Base-by-base conservation (phyloP, 2,113 vertebrate genomes). In the Callionymus lyra region DNA sequence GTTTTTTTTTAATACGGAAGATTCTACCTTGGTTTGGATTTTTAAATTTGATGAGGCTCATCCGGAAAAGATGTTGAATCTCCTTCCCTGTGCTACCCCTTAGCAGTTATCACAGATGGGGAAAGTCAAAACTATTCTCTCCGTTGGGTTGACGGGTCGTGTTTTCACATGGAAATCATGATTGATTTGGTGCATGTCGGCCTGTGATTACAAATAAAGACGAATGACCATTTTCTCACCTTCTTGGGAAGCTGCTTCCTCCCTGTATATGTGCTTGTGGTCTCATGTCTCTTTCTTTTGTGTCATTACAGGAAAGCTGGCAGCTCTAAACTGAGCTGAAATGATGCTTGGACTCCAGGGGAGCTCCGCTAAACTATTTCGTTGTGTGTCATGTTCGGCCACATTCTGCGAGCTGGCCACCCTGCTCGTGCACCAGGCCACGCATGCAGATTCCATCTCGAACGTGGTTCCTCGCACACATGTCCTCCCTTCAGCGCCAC, bases 261-360 rank as follows among this genome's bases (percentile, higher is more conserved):
- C n/a, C n/a, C n/a, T n/a, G n/a, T n/a, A n/a, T n/a, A n/a, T n/a
- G n/a, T n/a, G n/a, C n/a, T 2, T 13, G 1, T 16, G 45, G 40
- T 49, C 8, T 12, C 6, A 19, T 35, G 16, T 16, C 1, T 6
- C 37, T 53, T 34, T 65, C n/a, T 27, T 27, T 1, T 59, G 13
- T 53, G 6, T 76, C 38, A 41, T 70, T 58, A 40, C 70, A 80
- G 77, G 65, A 41, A 31, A 27, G 21, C 8, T 8, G 21, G 4
- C 34, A 2, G 6, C 34, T 10, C 38, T 50, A 14, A 47, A 34
- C 56, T 38, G 67, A 44, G 34, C 40, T 50, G 50, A 50, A 53
- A 71, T 38, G 59, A 87, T 87, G 85, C 81, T 86, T 36, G 85
- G 83, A 3, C 59, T 84, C 41, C 81, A 84, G 55, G 82, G 84